phyloP scores from a whole-genome alignment of 2,797 vertebrate genomes.

The Poliocrania exsul region DNA sequence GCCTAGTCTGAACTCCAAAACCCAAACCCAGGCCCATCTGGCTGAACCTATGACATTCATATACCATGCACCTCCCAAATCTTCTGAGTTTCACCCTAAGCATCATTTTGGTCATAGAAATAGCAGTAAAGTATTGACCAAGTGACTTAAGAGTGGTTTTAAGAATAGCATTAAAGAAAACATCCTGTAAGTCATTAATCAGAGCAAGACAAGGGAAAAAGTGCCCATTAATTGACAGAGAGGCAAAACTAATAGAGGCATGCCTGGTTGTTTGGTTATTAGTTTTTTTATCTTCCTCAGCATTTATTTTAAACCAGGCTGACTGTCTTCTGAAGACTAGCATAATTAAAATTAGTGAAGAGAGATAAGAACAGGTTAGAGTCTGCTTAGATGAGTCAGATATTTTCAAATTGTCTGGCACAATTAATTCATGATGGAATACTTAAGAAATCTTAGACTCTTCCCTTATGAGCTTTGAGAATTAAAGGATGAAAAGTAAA shows the following conservation, averaged over 20 bases:
- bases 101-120: neutral
- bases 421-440: neutral
- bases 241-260: neutral
- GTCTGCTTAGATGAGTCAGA: neutral
- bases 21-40: no score
- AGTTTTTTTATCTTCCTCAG: neutral
- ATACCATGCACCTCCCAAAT: neutral
- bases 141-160: neutral
- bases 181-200: neutral
- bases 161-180: neutral
- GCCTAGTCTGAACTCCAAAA: no score
- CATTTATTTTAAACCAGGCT: neutral
- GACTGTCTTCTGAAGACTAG: neutral
- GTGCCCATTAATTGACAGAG: neutral
- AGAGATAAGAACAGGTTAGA: neutral
- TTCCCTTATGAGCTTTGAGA: constrained; percentile 5
- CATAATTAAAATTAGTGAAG: neutral
- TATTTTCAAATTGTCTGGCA: constrained; percentile 24
- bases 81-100: neutral
- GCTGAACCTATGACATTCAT: no score
- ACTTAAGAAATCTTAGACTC: neutral
- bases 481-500: constrained; percentile 5
- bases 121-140: neutral
- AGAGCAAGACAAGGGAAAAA: neutral
- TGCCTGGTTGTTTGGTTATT: neutral